Evolutionary conservation across 2,797 vertebrate genomes (phyloP).

Genomic region (Naso thynnoides): DNA sequence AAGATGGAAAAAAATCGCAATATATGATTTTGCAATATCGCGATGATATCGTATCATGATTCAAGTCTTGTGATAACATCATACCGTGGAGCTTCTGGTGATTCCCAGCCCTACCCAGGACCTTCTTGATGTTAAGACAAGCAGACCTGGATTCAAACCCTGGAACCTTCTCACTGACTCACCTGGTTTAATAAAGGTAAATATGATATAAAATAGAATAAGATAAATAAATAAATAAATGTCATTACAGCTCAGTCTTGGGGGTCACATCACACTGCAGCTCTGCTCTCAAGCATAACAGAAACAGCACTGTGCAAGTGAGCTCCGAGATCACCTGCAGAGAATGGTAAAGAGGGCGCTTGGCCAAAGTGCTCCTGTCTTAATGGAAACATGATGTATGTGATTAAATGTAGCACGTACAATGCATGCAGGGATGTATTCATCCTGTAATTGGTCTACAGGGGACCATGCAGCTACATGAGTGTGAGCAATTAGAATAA

Average conservation of each 20-base stretch:
- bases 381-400: slow-evolving; percentile 22
- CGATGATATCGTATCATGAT: too few species aligned
- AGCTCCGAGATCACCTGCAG: slow-evolving; percentile 32
- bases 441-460: background rate
- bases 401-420: slow-evolving; percentile 14
- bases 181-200: too few species aligned
- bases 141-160: too few species aligned
- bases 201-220: too few species aligned
- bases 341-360: slow-evolving; percentile 18
- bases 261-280: slow-evolving; percentile 14
- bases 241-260: slow-evolving; percentile 44
- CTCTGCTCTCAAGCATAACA: slow-evolving; percentile 28
- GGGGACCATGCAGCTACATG: background rate
- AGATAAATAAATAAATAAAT: too few species aligned
- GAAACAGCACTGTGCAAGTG: slow-evolving; percentile 4
- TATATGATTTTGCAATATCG: too few species aligned
- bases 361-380: slow-evolving; percentile 16
- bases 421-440: slow-evolving; percentile 9
- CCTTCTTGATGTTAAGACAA: too few species aligned
- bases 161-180: too few species aligned
- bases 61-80: too few species aligned
- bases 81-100: too few species aligned
- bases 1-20: too few species aligned
- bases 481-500: slow-evolving; percentile 1
- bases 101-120: too few species aligned